phyloP scores from a whole-genome alignment of 2,797 vertebrate species.

The Melanotaenia parkinsoni region DNA sequence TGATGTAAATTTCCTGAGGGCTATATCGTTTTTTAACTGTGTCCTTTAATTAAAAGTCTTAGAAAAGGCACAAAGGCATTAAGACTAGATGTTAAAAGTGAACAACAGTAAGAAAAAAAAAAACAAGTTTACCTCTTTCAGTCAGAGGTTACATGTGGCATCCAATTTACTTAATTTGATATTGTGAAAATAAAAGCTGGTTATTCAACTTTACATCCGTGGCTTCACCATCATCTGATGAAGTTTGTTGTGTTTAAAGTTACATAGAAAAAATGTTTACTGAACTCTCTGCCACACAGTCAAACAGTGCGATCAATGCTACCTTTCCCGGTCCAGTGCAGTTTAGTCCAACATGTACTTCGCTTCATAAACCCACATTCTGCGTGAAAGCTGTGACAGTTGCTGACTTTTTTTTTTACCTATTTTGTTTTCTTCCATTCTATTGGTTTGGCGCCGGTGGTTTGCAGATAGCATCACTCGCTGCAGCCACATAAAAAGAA shows the following conservation, averaged over 20 bases:
- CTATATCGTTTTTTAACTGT: neutral
- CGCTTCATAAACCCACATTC: constrained; percentile 45
- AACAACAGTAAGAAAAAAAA: neutral
- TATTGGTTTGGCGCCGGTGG: constrained; percentile 73
- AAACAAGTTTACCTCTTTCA: neutral
- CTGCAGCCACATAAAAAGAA: constrained; percentile 80
- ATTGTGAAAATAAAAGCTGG: neutral
- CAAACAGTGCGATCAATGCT: constrained; percentile 13
- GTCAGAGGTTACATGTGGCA: neutral
- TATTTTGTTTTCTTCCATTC: constrained; percentile 33
- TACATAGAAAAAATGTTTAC: neutral
- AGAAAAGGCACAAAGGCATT: neutral
- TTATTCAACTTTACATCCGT: neutral
- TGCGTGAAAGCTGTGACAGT: constrained; percentile 4
- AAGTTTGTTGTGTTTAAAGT: constrained; percentile 1
- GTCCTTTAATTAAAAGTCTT: neutral
- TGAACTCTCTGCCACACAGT: constrained; percentile 13
- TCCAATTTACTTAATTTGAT: neutral
- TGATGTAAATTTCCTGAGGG: neutral
- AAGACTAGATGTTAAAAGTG: neutral
- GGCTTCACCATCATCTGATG: neutral
- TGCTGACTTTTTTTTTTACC: constrained; percentile 6
- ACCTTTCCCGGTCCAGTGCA: neutral
- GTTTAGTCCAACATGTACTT: neutral
- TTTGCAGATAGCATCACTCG: constrained; percentile 76